Evolutionary conservation across 2,888 invertebrate genomes (phyloP), one percentile per base, ranked within the genome.

Genomic region (Megamerina dolium): DNA sequence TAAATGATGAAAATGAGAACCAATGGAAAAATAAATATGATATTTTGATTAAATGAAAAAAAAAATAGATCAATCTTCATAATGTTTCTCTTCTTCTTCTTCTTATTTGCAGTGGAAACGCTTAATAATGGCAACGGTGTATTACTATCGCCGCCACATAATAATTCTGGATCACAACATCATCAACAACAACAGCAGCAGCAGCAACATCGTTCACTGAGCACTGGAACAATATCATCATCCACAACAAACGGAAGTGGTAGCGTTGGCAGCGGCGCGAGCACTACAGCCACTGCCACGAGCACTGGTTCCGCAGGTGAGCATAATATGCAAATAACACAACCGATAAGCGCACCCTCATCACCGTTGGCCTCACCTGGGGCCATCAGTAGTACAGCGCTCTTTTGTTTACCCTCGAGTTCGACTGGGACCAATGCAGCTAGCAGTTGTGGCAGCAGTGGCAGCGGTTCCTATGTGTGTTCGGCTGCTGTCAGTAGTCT

Each of bases 261-360:
- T 40, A 47, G 47, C 38, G 48, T 51, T 44, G 56, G 58, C 37
- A 59, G 54, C 35, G 52, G 56, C 41, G n/a, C n/a, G n/a, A 48
- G 54, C 35, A 42, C 51, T n/a, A 49, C 44, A 4, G 45, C 51
- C 41, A 33, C 49, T 46, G 20, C 55, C 5, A 31, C 10, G 9
- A 13, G 14, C 10, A 33, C 29, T 20, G 46, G 42, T 18, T 41
- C 49, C 45, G 36, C 56, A 16, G 51, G 49, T 36, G 65, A 65
- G 54, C 60, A 70, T 41, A 70, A 72, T 50, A 67, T 72, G 48
- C 83, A 83, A 73, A 81, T 88, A 56, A 86, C 85, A 56, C 89
- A 89, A 64, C 83, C 84, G 20, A 82, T 85, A 56, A 89, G 88
- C 60, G 84, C 85, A 14, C 89, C 89, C 10, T 83, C 87, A 17